Conservation (phyloP, 2,113 vertebrate species). For the Scomber japonicus region DNA sequence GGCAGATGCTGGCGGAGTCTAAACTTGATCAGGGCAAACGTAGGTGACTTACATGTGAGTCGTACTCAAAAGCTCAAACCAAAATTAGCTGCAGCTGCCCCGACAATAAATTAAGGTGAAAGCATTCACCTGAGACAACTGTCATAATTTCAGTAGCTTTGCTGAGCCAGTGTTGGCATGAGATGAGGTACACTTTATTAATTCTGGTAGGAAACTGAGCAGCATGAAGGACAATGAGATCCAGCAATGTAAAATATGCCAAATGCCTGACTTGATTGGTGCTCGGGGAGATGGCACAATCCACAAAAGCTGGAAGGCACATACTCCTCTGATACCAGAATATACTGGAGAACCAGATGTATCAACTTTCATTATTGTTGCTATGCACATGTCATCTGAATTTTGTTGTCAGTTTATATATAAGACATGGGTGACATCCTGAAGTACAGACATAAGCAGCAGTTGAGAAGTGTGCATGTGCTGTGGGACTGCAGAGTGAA, state of each 20-base stretch:
- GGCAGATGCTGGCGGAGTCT: no score
- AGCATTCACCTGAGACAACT: constrained; percentile 29
- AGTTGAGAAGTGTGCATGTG: constrained; percentile 31
- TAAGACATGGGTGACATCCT: constrained; percentile 30
- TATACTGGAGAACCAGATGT: constrained; percentile 39
- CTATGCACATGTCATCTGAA: constrained; percentile 24
- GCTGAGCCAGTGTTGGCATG: constrained; percentile 31
- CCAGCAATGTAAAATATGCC: constrained; percentile 33
- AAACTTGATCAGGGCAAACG: neutral
- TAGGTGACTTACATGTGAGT: neutral
- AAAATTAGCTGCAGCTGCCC: neutral
- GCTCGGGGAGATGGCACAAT: constrained; percentile 44
- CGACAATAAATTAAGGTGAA: constrained; percentile 20
- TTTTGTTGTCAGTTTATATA: constrained; percentile 40
- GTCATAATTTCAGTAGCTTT: constrained; percentile 21
- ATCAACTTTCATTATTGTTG: constrained; percentile 33
- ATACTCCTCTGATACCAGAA: constrained; percentile 30
- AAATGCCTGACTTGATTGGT: constrained; percentile 37
- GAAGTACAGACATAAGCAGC: constrained; percentile 33
- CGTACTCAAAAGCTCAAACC: neutral
- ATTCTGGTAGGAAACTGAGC: constrained; percentile 37
- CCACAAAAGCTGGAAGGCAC: constrained; percentile 40
- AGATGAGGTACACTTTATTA: constrained; percentile 47
- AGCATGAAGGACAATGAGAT: constrained; percentile 58
- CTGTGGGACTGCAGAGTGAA: neutral